Conservation (phyloP, 2,888 invertebrate genomes). For the Drosophila robusta region DNA sequence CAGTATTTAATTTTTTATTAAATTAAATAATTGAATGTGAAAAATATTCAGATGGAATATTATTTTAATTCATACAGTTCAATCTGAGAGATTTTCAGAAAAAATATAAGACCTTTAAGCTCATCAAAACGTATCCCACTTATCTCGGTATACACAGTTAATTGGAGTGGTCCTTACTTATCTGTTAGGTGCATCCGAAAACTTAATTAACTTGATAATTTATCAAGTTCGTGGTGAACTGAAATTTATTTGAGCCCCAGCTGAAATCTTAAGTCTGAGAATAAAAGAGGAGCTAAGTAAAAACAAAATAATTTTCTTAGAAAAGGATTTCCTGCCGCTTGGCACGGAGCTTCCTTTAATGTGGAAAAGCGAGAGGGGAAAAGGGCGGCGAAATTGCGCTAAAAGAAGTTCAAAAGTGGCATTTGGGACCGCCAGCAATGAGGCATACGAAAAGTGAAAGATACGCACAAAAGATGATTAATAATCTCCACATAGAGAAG, state of each 20-base stretch:
- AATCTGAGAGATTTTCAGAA: neutral
- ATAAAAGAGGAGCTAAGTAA: conserved; percentile 40
- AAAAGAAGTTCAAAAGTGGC: conserved; percentile 60
- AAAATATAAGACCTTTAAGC: neutral
- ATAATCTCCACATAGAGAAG: conserved; percentile 63
- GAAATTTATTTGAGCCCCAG: conserved; percentile 66
- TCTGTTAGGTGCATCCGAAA: conserved; percentile 41
- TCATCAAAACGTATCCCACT: neutral
- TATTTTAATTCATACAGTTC: no score
- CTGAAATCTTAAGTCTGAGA: conserved; percentile 14
- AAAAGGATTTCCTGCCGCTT: conserved; percentile 68
- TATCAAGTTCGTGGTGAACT: conserved; percentile 79
- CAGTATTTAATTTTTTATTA: neutral
- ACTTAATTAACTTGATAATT: conserved; percentile 84
- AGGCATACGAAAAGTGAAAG: conserved; percentile 75
- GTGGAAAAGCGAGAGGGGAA: no score
- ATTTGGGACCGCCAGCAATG: conserved; percentile 51
- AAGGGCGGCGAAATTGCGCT: neutral
- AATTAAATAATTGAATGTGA: neutral
- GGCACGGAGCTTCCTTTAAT: conserved; percentile 18
- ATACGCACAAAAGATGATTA: conserved; percentile 83
- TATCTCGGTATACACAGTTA: neutral
- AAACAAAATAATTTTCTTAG: conserved; percentile 50
- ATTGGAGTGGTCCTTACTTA: conserved; percentile 23
- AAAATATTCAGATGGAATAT: no score